phyloP scores from a whole-genome alignment of 2,113 vertebrate species.

The Mustela nigripes region DNA sequence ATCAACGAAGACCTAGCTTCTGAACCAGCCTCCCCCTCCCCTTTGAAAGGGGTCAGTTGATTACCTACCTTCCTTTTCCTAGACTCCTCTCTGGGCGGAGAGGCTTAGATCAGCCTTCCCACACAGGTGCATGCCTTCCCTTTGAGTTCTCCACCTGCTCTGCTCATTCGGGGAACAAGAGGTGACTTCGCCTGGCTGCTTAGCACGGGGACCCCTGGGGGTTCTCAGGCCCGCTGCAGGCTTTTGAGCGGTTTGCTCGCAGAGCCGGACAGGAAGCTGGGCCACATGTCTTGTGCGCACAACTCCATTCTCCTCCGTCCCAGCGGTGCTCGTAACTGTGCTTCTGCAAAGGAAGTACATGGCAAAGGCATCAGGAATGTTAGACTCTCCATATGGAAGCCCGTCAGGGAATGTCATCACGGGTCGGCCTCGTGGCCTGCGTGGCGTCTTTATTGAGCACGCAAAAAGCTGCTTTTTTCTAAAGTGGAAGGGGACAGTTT shows the following conservation, averaged over 20 bases:
- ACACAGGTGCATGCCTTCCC: background rate
- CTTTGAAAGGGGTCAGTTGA: background rate
- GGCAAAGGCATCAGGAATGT: conserved; percentile 79
- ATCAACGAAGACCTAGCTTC: background rate
- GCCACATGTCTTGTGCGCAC: background rate
- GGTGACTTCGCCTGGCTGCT: background rate
- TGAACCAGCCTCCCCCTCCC: background rate
- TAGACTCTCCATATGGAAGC: conserved; percentile 79
- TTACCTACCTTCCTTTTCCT: background rate
- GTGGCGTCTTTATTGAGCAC: conserved; percentile 59
- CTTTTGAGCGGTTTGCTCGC: fast-evolving
- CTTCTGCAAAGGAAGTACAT: conserved; percentile 71
- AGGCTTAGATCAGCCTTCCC: background rate
- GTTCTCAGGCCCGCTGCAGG: background rate
- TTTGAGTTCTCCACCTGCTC: background rate
- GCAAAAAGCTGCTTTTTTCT: background rate
- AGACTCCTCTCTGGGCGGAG: background rate
- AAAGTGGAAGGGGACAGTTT: background rate
- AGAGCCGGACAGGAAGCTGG: conserved; percentile 45
- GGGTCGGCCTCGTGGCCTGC: background rate
- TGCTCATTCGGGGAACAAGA: background rate
- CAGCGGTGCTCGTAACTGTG: conserved; percentile 63
- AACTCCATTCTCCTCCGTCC: background rate
- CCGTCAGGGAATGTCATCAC: conserved; percentile 51
- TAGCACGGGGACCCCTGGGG: background rate